Base-by-base conservation (phyloP, 2,797 vertebrate species). In the Aphelocoma californica region DNA sequence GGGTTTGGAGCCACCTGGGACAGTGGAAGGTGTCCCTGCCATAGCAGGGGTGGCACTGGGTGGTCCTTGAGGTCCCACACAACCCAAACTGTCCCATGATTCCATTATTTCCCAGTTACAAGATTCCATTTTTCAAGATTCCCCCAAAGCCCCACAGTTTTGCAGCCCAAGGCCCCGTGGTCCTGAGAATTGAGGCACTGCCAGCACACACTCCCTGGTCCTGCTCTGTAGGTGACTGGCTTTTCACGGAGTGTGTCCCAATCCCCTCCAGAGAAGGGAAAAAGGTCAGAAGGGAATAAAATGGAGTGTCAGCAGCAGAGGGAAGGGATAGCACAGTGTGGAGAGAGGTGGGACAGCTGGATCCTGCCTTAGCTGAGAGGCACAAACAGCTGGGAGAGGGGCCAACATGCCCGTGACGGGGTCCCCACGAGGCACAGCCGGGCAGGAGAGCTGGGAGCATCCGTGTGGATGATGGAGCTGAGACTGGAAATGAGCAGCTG, bases 371-470 rank as follows among this genome's bases (percentile, higher is more conserved):
- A 18, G 32, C 75, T 2, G 47, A 56, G 32, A 54, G 64, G 75
- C 42, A 45, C 3, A 0, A 64, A n/a, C 53, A 56, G 72, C 61
- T 14, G 48, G 77, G 24, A 36, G 0, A 2, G 36, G 36, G 42
- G 47, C 29, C 15, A 1, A 5, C 1, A 1, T 23, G 29, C n/a
- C 60, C 4, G 0, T 4, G 50, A 17, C 8, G 6, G 2, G 6
- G 38, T 72, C 34, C 50, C 48, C 2, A 1, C 8, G 53, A 48
- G 31, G 42, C 38, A 36, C 5, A 0, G 48, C 29, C 3, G 1
- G 36, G 21, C 3, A 2, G 62, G 8, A 38, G 74, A 51, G 60
- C 66, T 23, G 60, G 42, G 53, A 50, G 24, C 40, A 25, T 26
- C 53, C 2, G 0, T 10, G 47, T 17, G 53, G 20, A 11, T 4